Conservation (phyloP, 2,113 vertebrate genomes). For the Odocoileus hemionus region DNA sequence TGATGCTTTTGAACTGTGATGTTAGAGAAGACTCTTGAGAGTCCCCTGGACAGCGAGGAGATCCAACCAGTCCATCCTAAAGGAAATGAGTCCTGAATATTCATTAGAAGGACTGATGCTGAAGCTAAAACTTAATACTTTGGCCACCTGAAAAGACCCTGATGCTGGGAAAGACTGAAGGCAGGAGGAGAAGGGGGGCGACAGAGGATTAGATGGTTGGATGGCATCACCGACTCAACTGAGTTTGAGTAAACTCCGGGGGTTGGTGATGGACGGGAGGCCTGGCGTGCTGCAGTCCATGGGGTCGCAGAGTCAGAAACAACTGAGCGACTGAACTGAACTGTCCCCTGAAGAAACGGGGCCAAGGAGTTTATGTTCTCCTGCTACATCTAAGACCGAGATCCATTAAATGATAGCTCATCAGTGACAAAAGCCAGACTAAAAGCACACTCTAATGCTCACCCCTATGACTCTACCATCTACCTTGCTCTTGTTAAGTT, state of each 20-base stretch:
- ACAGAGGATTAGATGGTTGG: not conserved
- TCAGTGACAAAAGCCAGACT: not conserved
- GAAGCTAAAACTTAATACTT: not conserved
- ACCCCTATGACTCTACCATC: not conserved
- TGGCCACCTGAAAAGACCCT: not conserved
- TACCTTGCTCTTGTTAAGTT: not conserved
- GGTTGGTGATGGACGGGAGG: not conserved
- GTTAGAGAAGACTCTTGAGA: not conserved
- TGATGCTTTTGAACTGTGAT: not conserved
- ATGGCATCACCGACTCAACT: not conserved
- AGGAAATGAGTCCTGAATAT: not conserved
- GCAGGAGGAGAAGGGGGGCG: fast-evolving
- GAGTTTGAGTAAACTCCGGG: not conserved
- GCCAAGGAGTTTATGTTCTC: not conserved
- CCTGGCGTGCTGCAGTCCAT: not conserved
- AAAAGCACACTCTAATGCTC: not conserved
- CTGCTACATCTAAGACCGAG: not conserved
- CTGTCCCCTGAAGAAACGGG: not conserved
- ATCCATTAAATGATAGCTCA: not conserved
- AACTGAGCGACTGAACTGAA: not conserved
- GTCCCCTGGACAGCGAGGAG: not conserved
- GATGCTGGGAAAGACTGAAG: not conserved
- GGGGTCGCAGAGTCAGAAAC: not conserved
- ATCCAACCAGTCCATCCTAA: not conserved
- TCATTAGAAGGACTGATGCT: not conserved